Conservation (phyloP, 2,113 vertebrate species). For the Syngnathus scovelli region DNA sequence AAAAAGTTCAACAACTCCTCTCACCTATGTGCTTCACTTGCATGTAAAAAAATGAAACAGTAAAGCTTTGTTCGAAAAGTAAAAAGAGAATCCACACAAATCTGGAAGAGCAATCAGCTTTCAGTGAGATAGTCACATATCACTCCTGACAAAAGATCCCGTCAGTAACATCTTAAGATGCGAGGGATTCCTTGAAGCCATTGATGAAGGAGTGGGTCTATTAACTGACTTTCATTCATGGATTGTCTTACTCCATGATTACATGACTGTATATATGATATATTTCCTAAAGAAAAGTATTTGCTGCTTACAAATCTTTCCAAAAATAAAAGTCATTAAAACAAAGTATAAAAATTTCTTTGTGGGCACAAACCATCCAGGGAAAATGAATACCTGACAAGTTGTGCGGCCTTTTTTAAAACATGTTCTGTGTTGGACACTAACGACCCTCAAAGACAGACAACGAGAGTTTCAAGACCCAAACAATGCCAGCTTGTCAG, state of each 20-base stretch:
- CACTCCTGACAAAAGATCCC: no score
- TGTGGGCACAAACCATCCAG: background rate
- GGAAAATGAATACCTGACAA: background rate
- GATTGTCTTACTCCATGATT: no score
- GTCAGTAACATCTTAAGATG: no score
- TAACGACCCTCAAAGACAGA: background rate
- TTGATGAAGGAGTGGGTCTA: no score
- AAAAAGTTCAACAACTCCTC: background rate
- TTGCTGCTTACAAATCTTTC: background rate
- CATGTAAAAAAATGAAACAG: no score
- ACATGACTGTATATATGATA: no score
- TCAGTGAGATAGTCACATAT: no score
- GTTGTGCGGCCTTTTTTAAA: background rate
- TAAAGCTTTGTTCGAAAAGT: background rate
- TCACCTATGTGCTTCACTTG: background rate
- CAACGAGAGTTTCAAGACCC: background rate
- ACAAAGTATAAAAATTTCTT: background rate
- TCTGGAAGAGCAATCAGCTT: background rate
- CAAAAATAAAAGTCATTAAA: background rate
- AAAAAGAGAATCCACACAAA: background rate
- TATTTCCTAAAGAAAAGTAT: no score
- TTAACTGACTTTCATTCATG: no score
- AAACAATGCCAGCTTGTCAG: background rate
- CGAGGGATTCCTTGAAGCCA: no score
- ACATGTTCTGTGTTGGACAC: background rate